A percentile compares a stretch with the other conserved stretches of the same genome.
Conservation (phyloP, 1,140 invertebrate species). For the Drosophila ogumai region DNA sequence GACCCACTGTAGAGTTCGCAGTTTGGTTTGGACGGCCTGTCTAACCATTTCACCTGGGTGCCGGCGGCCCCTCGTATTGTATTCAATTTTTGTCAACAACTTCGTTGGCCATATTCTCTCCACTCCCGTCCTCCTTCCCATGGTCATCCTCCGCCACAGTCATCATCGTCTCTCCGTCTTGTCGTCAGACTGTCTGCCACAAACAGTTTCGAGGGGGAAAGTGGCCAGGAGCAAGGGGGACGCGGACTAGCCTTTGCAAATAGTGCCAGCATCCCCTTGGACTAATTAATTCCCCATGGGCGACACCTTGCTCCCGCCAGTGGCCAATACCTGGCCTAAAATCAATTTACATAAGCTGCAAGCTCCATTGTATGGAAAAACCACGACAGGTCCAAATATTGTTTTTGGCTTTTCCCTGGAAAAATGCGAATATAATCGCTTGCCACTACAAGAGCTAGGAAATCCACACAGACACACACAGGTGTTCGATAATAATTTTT, state of each 20-base stretch:
- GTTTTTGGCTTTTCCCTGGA: slow-evolving; percentile 36
- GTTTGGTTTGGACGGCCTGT: slow-evolving; percentile 23
- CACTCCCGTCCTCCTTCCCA: not conserved
- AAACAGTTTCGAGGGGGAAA: slow-evolving; percentile 22
- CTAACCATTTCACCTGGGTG: slow-evolving; percentile 40
- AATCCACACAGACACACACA: slow-evolving; percentile 56
- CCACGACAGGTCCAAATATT: slow-evolving; percentile 39
- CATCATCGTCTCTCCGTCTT: slow-evolving; percentile 21
- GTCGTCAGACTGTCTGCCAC: slow-evolving; percentile 71
- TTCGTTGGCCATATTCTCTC: slow-evolving; percentile 38
- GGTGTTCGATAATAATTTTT: slow-evolving; percentile 81
- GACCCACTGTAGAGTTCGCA: slow-evolving; percentile 35
- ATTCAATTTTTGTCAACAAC: slow-evolving; percentile 81
- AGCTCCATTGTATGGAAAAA: slow-evolving; percentile 47
- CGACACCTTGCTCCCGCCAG: slow-evolving; percentile 60
- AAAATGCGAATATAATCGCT: slow-evolving; percentile 43
- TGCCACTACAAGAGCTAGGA: slow-evolving; percentile 24
- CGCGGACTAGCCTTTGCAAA: slow-evolving; percentile 12
- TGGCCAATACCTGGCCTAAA: slow-evolving; percentile 29
- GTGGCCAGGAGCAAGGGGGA: not conserved
- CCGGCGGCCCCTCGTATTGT: slow-evolving; percentile 57
- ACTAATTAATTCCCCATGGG: slow-evolving; percentile 81
- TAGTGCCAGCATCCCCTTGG: slow-evolving; percentile 16
- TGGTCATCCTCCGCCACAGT: slow-evolving; percentile 12
- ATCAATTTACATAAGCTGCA: slow-evolving; percentile 63